A percentile compares a stretch with the other conserved stretches of the same genome.
These are phyloP conservation scores for Parapristionchus giblindavisi DNA, from an alignment of 2,888 invertebrate genomes.

Conservation along the genomic window DNA sequence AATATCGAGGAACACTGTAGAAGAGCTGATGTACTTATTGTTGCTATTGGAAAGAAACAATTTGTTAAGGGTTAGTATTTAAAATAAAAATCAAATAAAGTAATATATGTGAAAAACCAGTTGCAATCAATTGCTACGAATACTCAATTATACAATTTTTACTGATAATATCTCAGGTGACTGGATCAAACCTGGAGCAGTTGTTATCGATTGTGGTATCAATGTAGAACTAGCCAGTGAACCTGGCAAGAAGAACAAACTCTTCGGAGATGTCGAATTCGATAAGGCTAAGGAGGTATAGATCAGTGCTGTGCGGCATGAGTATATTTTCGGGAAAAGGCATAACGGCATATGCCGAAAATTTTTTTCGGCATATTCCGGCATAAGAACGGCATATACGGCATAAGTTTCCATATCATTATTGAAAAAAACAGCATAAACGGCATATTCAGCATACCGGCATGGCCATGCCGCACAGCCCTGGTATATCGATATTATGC, in stretches of 20 bases:
- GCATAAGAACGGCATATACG: too few species aligned
- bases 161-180: slow-evolving; percentile 71
- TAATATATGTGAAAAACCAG: too few species aligned
- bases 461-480: too few species aligned
- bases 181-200: slow-evolving; percentile 97
- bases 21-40: slow-evolving; percentile 92
- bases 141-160: neutral
- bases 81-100: neutral
- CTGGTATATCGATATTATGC: too few species aligned
- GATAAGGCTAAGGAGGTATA: slow-evolving; percentile 78
- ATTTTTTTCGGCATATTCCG: too few species aligned
- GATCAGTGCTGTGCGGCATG: too few species aligned
- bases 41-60: slow-evolving; percentile 88
- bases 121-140: too few species aligned
- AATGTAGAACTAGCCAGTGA: slow-evolving; percentile 74
- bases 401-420: too few species aligned
- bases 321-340: too few species aligned
- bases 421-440: too few species aligned
- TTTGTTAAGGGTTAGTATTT: slow-evolving; percentile 80
- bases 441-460: too few species aligned
- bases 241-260: slow-evolving; percentile 56
- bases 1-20: slow-evolving; percentile 63
- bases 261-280: slow-evolving; percentile 93
- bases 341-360: too few species aligned
- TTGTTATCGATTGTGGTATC: slow-evolving; percentile 98